Base-by-base conservation (phyloP, 2,113 vertebrate species). In the Reinhardtius hippoglossoides region DNA sequence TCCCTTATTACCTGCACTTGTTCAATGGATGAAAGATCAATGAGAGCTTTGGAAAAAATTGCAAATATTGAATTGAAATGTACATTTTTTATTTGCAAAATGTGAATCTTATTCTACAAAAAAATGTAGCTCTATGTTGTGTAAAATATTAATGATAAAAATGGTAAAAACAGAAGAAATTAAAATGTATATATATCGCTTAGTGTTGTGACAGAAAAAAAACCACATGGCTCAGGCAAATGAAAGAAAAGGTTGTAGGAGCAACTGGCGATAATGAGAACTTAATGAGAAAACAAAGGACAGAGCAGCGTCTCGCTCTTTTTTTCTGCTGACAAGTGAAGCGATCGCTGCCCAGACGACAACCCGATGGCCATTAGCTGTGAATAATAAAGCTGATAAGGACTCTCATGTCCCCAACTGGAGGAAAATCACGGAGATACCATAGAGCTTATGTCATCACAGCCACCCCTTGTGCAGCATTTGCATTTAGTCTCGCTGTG, bases 221-320 rank as follows among this genome's bases (percentile, higher is more conserved):
- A 57, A 50, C 31, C 20, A 59, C 9, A 15, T 4, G 59, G 55
- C 59, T 59, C 44, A 3, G 27, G 59, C 23, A 62, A 62, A 63
- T 67, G 44, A 74, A 69, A 74, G 55, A 48, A 63, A 68, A 67
- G 62, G 73, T 77, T 65, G 64, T 26, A 3, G 56, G 40, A 85
- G 75, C 74, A 27, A 23, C 18, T 24, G 61, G 55, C 52, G 76
- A 71, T 88, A 87, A 88, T 80, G 85, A 88, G 72, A 71, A 86
- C 50, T 81, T 88, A 91, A 90, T 90, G 85, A 91, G 81, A 77
- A 83, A 88, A 87, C 82, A 87, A 76, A 88, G 77, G 81, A 90
- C 80, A 74, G 56, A 74, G 82, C 78, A 6, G 73, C 37, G 52
- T 63, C 66, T 71, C 67, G 44, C 67, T 82, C 64, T 74, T 69